phyloP scores from a whole-genome alignment of 2,888 invertebrate species.

The Lycaena phlaeas region DNA sequence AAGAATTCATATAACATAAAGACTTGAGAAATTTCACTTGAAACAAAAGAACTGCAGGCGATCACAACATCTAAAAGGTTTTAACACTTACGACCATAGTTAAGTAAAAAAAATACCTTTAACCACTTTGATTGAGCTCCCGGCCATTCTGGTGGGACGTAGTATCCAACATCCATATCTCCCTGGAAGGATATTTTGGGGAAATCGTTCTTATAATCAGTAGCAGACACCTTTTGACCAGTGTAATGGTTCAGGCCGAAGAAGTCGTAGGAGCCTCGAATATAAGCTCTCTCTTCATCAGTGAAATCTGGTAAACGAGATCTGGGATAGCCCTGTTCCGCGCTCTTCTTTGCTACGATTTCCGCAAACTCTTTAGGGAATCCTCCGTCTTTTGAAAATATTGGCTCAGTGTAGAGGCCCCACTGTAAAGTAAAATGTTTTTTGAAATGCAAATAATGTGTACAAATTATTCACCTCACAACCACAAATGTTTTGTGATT shows the following conservation, averaged over 20 bases:
- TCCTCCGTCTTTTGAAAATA: slow-evolving; percentile 58
- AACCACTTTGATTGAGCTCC: slow-evolving; percentile 26
- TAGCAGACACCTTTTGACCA: not conserved
- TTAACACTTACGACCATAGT: too few species aligned
- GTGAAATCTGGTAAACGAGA: slow-evolving; percentile 25
- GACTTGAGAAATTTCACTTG: too few species aligned
- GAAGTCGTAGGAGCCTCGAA: not conserved
- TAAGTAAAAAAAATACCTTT: too few species aligned
- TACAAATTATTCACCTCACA: too few species aligned
- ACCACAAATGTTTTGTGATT: too few species aligned
- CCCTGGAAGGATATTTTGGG: not conserved
- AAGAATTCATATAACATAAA: too few species aligned
- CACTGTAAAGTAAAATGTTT: too few species aligned
- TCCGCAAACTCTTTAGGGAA: slow-evolving; percentile 49
- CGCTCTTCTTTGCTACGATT: slow-evolving; percentile 34
- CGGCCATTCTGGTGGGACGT: not conserved
- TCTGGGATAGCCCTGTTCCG: slow-evolving; percentile 39
- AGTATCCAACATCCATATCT: not conserved
- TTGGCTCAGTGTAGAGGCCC: slow-evolving; percentile 58
- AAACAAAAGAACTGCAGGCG: too few species aligned
- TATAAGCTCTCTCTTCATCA: not conserved
- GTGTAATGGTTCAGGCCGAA: not conserved
- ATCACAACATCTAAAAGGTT: too few species aligned
- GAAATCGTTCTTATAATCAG: not conserved
- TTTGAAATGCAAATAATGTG: not conserved